Conservation (phyloP, 1,140 invertebrate species). For the Drosophila fuyamai region DNA sequence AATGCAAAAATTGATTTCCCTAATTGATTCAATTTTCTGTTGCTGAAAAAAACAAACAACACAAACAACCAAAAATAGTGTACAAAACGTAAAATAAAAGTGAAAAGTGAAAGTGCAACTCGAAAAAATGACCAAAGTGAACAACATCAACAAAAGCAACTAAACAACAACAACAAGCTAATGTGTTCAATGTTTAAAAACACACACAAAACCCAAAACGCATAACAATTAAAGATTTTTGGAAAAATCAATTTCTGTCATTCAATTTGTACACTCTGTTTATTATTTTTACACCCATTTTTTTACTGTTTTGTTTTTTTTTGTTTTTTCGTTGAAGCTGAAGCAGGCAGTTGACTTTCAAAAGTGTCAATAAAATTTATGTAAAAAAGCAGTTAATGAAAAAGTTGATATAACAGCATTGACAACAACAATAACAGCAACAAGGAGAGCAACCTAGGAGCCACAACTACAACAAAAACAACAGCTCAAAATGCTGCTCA, state of each 20-base stretch:
- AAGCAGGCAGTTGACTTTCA: conserved; percentile 68
- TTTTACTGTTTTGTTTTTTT: conserved; percentile 34
- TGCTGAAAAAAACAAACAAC: conserved; percentile 25
- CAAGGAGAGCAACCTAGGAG: conserved; percentile 35
- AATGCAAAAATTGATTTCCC: background rate
- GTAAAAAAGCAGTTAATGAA: conserved; percentile 30
- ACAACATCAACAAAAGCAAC: conserved; percentile 40
- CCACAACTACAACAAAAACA: conserved; percentile 19
- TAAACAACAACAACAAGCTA: conserved; percentile 12
- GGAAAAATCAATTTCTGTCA: conserved; percentile 38
- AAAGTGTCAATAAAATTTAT: conserved; percentile 70
- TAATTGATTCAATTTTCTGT: conserved; percentile 54
- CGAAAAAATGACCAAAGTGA: conserved; percentile 43
- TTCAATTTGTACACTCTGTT: conserved; percentile 17
- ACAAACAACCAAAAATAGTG: conserved; percentile 33
- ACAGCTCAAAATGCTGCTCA: conserved; percentile 64
- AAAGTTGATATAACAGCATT: conserved; percentile 40
- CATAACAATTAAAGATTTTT: conserved; percentile 36
- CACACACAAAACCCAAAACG: conserved; percentile 28
- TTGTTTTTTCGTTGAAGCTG: conserved; percentile 41
- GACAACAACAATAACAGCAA: conserved; percentile 17
- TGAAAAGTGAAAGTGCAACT: conserved; percentile 82
- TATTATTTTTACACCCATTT: conserved; percentile 28
- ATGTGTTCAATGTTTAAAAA: conserved; percentile 21
- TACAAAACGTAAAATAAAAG: conserved; percentile 53